Evolutionary conservation across 2,113 vertebrate species (phyloP).

Genomic region (Gobiocypris rarus): DNA sequence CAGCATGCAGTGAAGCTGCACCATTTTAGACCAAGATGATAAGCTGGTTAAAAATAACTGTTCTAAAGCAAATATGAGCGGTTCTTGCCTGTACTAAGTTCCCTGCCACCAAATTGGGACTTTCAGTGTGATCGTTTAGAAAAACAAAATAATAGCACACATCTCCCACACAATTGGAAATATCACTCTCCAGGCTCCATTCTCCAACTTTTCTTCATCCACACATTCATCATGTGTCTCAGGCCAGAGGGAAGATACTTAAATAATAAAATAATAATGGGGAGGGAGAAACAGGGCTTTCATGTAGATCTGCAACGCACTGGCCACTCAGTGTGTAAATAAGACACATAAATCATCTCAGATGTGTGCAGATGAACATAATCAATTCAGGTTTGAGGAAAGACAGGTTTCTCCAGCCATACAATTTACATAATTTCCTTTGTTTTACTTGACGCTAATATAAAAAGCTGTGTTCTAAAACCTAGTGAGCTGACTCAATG

Average conservation of each 20-base stretch:
- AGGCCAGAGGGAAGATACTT: constrained; percentile 23
- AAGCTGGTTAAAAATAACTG: not conserved
- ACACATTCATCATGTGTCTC: constrained; percentile 23
- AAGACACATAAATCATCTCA: constrained; percentile 28
- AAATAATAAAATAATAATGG: constrained; percentile 19
- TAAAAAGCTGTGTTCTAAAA: constrained; percentile 9
- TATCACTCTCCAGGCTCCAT: not conserved
- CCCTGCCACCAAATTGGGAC: too few species aligned
- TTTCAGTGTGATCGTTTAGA: not conserved
- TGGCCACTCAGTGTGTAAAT: constrained; percentile 16
- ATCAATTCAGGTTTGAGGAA: not conserved
- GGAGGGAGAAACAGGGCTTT: not conserved
- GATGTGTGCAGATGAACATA: constrained; percentile 51
- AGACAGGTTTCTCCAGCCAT: not conserved
- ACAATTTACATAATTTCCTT: not conserved
- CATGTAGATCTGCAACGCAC: constrained; percentile 47
- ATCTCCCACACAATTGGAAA: not conserved
- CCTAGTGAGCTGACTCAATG: not conserved
- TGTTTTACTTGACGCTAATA: not conserved
- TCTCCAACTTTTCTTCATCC: too few species aligned
- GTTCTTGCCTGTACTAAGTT: too few species aligned
- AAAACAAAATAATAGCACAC: not conserved
- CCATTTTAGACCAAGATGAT: not conserved
- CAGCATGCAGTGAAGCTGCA: not conserved
- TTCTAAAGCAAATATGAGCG: not conserved